Conservation (phyloP, 2,888 invertebrate genomes). For the Eristalis pertinax region DNA sequence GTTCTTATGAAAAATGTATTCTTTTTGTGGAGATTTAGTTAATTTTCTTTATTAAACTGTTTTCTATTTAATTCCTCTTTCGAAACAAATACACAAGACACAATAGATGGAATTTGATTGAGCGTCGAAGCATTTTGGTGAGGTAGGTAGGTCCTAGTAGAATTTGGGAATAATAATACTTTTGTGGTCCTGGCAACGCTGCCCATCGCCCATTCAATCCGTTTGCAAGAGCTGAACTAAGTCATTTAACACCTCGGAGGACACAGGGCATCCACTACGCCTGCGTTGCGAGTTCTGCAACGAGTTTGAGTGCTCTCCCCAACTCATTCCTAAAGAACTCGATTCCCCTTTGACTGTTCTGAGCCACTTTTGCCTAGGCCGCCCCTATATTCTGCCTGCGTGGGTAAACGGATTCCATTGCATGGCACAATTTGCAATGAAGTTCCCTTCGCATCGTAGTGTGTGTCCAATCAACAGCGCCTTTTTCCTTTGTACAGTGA, state of each 20-base stretch:
- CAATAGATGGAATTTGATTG: not conserved
- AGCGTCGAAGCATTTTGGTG: not conserved
- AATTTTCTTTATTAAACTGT: not conserved
- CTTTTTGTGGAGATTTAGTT: not conserved
- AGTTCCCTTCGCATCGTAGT: too few species aligned
- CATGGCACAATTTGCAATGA: not conserved
- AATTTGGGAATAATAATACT: too few species aligned
- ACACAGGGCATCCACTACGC: not conserved
- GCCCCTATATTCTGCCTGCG: not conserved
- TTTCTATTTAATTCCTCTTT: not conserved
- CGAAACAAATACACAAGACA: not conserved
- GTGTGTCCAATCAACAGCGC: too few species aligned
- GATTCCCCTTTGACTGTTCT: not conserved
- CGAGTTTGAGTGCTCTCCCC: not conserved
- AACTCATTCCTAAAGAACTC: not conserved
- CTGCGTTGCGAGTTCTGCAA: not conserved
- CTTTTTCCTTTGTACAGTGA: not conserved
- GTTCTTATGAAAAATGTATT: too few species aligned
- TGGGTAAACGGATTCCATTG: not conserved
- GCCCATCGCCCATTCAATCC: too few species aligned
- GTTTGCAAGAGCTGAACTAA: too few species aligned
- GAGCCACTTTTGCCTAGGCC: too few species aligned
- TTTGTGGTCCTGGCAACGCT: too few species aligned
- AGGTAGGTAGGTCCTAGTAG: too few species aligned
- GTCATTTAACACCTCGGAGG: not conserved